Evolutionary conservation across 1,140 invertebrate species (phyloP).

Genomic region (Amphibalanus amphitrite): DNA sequence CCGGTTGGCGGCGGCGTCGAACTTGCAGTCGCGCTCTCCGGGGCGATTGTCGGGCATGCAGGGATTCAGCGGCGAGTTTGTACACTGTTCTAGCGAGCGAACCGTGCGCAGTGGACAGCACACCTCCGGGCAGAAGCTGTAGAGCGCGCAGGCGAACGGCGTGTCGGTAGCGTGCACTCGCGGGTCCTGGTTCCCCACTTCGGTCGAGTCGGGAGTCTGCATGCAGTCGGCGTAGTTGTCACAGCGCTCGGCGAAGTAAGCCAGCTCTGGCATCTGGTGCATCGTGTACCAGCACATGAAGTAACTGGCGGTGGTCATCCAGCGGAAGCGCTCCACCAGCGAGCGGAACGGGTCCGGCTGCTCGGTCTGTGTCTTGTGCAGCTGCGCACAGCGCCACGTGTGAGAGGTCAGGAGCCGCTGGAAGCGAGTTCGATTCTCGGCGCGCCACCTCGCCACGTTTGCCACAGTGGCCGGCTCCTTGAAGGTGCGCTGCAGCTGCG

Average conservation of each 20-base stretch:
- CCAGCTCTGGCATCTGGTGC: conserved; percentile 31
- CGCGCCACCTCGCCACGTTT: conserved; percentile 2
- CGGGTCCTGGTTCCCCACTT: conserved; percentile 30
- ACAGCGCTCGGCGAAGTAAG: conserved; percentile 34
- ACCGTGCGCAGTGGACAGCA: conserved; percentile 37
- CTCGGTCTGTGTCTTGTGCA: background rate
- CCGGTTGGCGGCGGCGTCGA: conserved; percentile 31
- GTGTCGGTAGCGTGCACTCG: conserved; percentile 32
- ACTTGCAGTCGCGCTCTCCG: conserved; percentile 23
- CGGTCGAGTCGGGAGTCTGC: conserved; percentile 18
- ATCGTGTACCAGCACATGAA: conserved; percentile 48
- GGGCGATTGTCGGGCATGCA: conserved; percentile 23
- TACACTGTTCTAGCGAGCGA: conserved; percentile 24
- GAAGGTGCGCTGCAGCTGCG: background rate
- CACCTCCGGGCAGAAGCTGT: conserved; percentile 46
- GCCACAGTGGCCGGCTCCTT: background rate
- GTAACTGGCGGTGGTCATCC: conserved; percentile 35
- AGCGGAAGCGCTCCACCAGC: conserved; percentile 4
- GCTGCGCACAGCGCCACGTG: background rate
- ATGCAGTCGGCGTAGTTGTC: conserved; percentile 41
- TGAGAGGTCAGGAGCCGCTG: background rate
- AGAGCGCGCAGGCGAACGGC: conserved; percentile 38
- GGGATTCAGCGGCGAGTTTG: conserved; percentile 27
- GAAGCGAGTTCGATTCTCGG: background rate
- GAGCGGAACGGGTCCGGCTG: background rate